These are phyloP conservation scores for Dicycla oo DNA, from an alignment of 2,888 invertebrate genomes.

Conservation along the genomic window DNA sequence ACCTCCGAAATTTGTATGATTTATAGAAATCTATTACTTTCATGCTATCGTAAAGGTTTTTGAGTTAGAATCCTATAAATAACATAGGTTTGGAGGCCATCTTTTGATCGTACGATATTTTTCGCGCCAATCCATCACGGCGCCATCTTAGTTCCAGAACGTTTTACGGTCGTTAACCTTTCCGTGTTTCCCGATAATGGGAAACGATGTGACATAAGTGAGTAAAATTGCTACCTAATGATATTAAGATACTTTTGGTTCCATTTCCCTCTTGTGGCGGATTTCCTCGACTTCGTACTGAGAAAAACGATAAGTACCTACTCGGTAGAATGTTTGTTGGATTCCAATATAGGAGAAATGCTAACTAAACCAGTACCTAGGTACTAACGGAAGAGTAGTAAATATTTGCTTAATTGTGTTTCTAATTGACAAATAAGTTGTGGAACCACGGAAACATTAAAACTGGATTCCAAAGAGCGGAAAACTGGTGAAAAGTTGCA, in stretches of 20 bases:
- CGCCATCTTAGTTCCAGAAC: slow-evolving; percentile 35
- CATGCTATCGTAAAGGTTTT: slow-evolving; percentile 31
- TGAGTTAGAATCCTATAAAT: slow-evolving; percentile 24
- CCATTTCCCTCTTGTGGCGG: slow-evolving; percentile 16
- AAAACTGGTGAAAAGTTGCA: slow-evolving; percentile 2
- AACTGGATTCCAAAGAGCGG: slow-evolving; percentile 1
- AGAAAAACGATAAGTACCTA: slow-evolving; percentile 33
- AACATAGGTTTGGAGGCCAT: slow-evolving; percentile 5
- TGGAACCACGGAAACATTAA: slow-evolving; percentile 16
- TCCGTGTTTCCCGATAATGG: slow-evolving; percentile 16
- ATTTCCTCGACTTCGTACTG: slow-evolving; percentile 26
- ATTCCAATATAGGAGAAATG: neutral
- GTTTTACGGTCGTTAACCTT: slow-evolving; percentile 39
- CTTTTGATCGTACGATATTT: slow-evolving; percentile 19
- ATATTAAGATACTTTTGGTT: slow-evolving; percentile 13
- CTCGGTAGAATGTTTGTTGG: slow-evolving; percentile 15
- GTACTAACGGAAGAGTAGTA: slow-evolving; percentile 14
- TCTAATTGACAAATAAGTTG: slow-evolving; percentile 6
- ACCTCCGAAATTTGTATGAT: slow-evolving; percentile 31
- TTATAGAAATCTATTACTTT: slow-evolving; percentile 34
- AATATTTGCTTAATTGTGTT: neutral
- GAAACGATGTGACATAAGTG: slow-evolving; percentile 27
- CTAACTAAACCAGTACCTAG: neutral
- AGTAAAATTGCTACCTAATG: slow-evolving; percentile 35
- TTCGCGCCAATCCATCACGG: slow-evolving; percentile 35